Evolutionary conservation across 2,113 vertebrate species (phyloP), one percentile per base, ranked within the genome.

Genomic region (Misgurnus anguillicaudatus): DNA sequence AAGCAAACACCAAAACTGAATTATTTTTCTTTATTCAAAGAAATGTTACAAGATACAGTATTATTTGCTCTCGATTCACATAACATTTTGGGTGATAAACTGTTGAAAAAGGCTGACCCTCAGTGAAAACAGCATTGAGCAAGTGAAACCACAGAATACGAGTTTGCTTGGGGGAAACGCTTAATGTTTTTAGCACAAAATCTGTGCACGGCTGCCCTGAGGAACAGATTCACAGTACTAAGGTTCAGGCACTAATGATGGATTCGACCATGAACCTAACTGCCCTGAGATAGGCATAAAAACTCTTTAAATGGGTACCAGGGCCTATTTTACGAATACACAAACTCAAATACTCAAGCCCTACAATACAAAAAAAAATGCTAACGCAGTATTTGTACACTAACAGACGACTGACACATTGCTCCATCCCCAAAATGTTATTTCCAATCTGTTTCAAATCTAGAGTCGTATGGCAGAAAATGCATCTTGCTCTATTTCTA

Each of bases 381-480:
- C 47, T 19, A 74, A 74, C 71, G 42, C 57, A 0, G 4, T 24
- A 45, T 57, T 61, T 19, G 24, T 63, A 48, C 17, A 48, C 21
- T 36, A 38, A 62, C 38, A 75, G 45, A 64, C 60, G 36, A 31
- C 24, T 75, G 73, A 75, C 24, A 17, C 51, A 64, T 60, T 51
- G 24, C 60, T 75, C 61, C 73, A 75, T 64, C n/a, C 45, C n/a
- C 60, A 64, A 45, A 58, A 60, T 75, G 60, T 75, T 64, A 42
- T 75, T 63, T 64, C 73, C 24, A 64, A 75, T 75, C 73, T 62
- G 41, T 45, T 64, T 76, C 61, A 76, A 64, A 51, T 64, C 61
- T 64, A 19, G 14, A 63, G 16, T 64, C 60, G 53, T 60, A 64
- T 45, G 39, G 60, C 6, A 14, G 64, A 76, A 21, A 76, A 11